These are phyloP conservation scores for Solea solea DNA, from an alignment of 2,113 vertebrate genomes.

Conservation along the genomic window DNA sequence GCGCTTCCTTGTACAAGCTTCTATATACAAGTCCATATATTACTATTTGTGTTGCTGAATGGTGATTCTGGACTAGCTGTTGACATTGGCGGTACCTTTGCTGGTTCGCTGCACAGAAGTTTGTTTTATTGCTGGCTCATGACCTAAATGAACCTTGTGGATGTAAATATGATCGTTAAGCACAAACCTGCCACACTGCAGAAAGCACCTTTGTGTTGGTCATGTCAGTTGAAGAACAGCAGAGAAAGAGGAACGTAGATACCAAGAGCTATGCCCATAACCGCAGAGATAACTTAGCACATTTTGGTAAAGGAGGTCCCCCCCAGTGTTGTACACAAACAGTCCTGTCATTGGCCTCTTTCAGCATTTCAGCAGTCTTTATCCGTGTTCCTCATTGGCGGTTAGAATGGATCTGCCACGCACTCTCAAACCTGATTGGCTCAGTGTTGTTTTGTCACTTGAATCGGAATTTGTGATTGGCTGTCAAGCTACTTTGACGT, in stretches of 20 bases:
- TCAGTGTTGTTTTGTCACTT: conserved; percentile 8
- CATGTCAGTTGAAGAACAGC: conserved; percentile 59
- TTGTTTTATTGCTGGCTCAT: conserved; percentile 3
- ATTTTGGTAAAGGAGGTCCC: conserved; percentile 37
- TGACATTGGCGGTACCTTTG: conserved; percentile 2
- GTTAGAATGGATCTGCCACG: background rate
- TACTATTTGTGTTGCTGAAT: conserved; percentile 7
- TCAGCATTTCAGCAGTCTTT: conserved; percentile 2
- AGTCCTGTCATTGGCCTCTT: conserved; percentile 31
- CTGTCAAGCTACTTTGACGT: conserved; percentile 24
- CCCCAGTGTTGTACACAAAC: conserved; percentile 5
- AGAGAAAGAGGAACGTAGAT: conserved; percentile 38
- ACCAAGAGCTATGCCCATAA: conserved; percentile 15
- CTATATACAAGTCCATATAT: no score
- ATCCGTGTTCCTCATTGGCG: conserved; percentile 42
- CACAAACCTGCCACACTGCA: conserved; percentile 68
- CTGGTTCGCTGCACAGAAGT: background rate
- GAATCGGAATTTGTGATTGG: conserved; percentile 46
- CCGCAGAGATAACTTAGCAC: conserved; percentile 44
- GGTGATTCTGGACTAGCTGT: background rate
- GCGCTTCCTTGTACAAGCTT: no score
- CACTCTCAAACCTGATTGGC: conserved; percentile 44
- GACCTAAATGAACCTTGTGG: conserved; percentile 14
- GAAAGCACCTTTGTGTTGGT: conserved; percentile 79
- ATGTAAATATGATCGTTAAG: conserved; percentile 79